These are phyloP conservation scores for Salvelinus alpinus DNA, from an alignment of 2,113 vertebrate genomes.

Conservation along the genomic window DNA sequence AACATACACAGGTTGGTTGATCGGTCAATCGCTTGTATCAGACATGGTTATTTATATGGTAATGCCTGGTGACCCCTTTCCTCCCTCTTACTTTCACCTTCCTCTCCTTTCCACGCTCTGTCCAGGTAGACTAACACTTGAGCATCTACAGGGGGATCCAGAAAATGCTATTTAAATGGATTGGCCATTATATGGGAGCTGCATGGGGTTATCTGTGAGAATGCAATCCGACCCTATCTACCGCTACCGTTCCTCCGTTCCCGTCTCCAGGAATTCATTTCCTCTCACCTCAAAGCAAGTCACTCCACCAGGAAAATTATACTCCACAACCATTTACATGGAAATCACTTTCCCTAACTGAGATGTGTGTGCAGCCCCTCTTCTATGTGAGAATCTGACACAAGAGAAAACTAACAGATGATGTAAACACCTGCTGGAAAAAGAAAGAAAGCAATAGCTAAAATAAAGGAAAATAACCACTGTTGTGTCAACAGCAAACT, in stretches of 20 bases:
- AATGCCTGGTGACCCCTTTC: conserved; percentile 53
- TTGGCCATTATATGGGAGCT: conserved; percentile 66
- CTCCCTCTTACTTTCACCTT: not conserved
- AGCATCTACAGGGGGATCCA: conserved; percentile 46
- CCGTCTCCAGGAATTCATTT: conserved; percentile 74
- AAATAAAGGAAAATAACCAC: no score
- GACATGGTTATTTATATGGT: conserved; percentile 68
- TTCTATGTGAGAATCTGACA: not conserved
- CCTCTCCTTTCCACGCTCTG: conserved; percentile 30
- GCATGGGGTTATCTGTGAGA: conserved; percentile 67
- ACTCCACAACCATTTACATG: conserved; percentile 78
- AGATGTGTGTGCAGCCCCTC: not conserved
- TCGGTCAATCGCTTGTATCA: conserved; percentile 46
- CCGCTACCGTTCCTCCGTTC: conserved; percentile 60
- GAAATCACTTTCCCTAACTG: conserved; percentile 65
- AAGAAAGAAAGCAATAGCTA: conserved; percentile 3
- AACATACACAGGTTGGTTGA: conserved; percentile 17
- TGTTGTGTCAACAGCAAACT: no score
- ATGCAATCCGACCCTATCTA: conserved; percentile 61
- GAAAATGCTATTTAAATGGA: conserved; percentile 72
- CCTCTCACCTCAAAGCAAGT: conserved; percentile 48
- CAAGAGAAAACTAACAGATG: not conserved
- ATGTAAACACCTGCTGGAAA: not conserved
- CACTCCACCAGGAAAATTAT: conserved; percentile 65
- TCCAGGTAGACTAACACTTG: conserved; percentile 54